Base-by-base conservation (phyloP, 2,797 vertebrate species). In the Pelobates cultripes region DNA sequence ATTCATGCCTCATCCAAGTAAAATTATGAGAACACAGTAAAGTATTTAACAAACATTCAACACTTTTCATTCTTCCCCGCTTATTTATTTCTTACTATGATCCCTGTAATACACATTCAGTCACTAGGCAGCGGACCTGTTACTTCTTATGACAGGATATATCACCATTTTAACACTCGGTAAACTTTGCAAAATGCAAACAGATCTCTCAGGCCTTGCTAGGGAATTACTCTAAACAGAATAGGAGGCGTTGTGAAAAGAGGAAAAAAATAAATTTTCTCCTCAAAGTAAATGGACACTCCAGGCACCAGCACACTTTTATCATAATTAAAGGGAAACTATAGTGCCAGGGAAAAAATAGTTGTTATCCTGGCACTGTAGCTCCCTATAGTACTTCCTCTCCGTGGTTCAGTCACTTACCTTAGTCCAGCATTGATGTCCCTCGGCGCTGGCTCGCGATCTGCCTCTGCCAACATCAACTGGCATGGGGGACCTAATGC, bases 141-240 rank as follows among this genome's bases (percentile, higher is more conserved):
- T 79, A 73, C 73, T 63, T 79, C 78, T 70, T 79, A 69, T 57
- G 60, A 79, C 40, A 53, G 78, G 70, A 79, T 7, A 43, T 73
- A 79, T 73, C 70, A 67, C 78, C 8, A 67, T 73, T 73, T 73
- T 64, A 70, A 67, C 78, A 79, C 78, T 67, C 61, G 15, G 73
- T 79, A 79, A 79, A 79, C 78, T 67, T 70, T 79, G 1, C 13
- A 53, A 73, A 60, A 66, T 66, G 61, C 70, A 66, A n/a, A 7
- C 9, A 73, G 44, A 72, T 66, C 44, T 79, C 66, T 79, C 70
- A 28, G 72, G 77, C 43, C 15, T 7, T 79, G 44, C 15, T 66
- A 66, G 40, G 61, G n/a, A 64, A 72, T 79, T 14, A 8, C 57
- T 63, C 8, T 47, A 47, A 45, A 73, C 51, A 60, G 47, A 57